Conservation (phyloP, 2,113 vertebrate genomes). For the Lipophrys pholis region DNA sequence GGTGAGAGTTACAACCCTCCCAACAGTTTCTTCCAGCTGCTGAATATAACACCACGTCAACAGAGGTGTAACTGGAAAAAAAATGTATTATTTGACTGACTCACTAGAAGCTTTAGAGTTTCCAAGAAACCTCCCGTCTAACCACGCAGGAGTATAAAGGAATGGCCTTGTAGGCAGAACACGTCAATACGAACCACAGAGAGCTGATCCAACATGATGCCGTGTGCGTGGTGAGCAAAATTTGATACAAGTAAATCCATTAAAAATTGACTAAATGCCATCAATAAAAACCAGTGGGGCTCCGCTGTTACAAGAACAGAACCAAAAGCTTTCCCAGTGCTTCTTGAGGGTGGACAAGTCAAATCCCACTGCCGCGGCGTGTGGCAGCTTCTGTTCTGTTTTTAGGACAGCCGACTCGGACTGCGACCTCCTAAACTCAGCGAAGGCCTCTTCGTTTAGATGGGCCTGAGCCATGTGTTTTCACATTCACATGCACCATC, state of each 20-base stretch:
- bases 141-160: conserved; percentile 27
- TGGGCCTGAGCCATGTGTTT: conserved; percentile 50
- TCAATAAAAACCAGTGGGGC: conserved; percentile 55
- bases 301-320: conserved; percentile 24
- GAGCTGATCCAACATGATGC: conserved; percentile 66
- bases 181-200: conserved; percentile 52
- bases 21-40: not conserved
- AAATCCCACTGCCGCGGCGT: not conserved
- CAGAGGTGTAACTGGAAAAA: not conserved
- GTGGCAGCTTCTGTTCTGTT: not conserved
- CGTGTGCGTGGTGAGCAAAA: conserved; percentile 63
- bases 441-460: conserved; percentile 16
- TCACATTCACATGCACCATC: conserved; percentile 44
- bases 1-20: not conserved
- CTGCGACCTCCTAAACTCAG: conserved; percentile 3
- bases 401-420: not conserved
- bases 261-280: conserved; percentile 59
- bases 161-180: conserved; percentile 46
- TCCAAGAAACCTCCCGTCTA: conserved; percentile 10
- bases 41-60: not conserved
- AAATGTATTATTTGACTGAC: not conserved
- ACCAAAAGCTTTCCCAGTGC: conserved; percentile 10
- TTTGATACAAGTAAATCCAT: conserved; percentile 71
- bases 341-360: not conserved
- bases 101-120: conserved; percentile 12